Base-by-base conservation (phyloP, 2,797 vertebrate species). In the Sebastiscus albofasciatus region DNA sequence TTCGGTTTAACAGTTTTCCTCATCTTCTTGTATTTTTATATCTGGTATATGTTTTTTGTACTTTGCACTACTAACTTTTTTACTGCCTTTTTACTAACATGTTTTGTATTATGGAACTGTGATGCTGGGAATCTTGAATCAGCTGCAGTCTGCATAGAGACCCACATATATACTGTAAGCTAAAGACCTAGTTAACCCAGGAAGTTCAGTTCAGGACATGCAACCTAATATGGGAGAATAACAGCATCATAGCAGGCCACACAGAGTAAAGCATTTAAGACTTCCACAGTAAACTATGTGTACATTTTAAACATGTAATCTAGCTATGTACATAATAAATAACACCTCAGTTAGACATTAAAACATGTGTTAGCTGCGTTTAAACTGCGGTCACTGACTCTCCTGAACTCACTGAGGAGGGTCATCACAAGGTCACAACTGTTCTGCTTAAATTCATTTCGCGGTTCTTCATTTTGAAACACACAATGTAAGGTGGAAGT, bases 391-490 rank as follows among this genome's bases (percentile, higher is more conserved):
- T 5, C 9, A 73, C 2, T 85, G 83, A 92, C 80, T 0, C 83
- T 81, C 83, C 5, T 60, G 75, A 90, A 90, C 33, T 8, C 36
- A 73, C 42, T 26, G 5, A 80, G 56, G 65, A 75, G 89, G 93
- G 94, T 95, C 94, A 93, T 82, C 67, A 55, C 94, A 96, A 96
- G 95, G 95, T 92, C 94, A 92, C 79, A 75, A 36, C 39, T 58
- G 13, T 22, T 49, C 18, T 8, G 4, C 18, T 61, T 12, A 39
- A 64, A 64, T 33, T 42, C 1, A 75, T 42, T 52, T 77, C 26
- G 29, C 36, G 60, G 72, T 29, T 59, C 2, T 5, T 59, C 4
- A 39, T 60, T 77, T 77, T 55, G 13, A 76, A 72, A 54, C 3
- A 5, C 2, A 33, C 2, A 0, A 42, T 1, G 3, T 66, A 33